phyloP scores from a whole-genome alignment of 2,888 invertebrate species.

The Trachelus troglodyta region DNA sequence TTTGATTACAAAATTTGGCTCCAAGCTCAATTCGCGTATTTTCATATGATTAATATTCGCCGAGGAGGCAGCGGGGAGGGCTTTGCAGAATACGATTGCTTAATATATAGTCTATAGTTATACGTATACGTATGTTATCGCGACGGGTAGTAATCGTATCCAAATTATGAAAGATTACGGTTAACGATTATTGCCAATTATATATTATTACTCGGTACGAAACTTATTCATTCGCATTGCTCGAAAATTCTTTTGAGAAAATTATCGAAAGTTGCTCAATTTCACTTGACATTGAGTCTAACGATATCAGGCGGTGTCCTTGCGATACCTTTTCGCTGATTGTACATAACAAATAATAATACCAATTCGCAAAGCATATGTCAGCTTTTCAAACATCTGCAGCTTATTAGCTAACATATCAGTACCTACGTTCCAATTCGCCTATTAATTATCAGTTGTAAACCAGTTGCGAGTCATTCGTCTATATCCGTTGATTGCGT shows the following conservation, averaged over 20 bases:
- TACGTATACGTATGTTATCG: not conserved
- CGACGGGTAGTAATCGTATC: not conserved
- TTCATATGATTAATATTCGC: not conserved
- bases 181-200: not conserved
- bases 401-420: not conserved
- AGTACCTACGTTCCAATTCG: not conserved
- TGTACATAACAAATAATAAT: constrained; percentile 27
- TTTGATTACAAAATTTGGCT: too few species aligned
- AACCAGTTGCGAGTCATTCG: not conserved
- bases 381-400: constrained; percentile 26
- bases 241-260: not conserved
- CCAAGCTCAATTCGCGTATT: not conserved
- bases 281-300: not conserved
- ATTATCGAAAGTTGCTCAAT: not conserved
- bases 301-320: not conserved
- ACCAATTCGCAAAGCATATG: constrained; percentile 23
- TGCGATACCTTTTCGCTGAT: constrained; percentile 13
- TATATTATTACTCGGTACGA: not conserved
- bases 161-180: not conserved
- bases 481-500: not conserved
- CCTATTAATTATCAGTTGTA: not conserved
- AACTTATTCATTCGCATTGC: not conserved
- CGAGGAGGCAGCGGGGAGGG: not conserved
- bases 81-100: not conserved
- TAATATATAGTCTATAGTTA: not conserved